Evolutionary conservation across 2,113 vertebrate genomes (phyloP).

Genomic region (Anthoscopus minutus): DNA sequence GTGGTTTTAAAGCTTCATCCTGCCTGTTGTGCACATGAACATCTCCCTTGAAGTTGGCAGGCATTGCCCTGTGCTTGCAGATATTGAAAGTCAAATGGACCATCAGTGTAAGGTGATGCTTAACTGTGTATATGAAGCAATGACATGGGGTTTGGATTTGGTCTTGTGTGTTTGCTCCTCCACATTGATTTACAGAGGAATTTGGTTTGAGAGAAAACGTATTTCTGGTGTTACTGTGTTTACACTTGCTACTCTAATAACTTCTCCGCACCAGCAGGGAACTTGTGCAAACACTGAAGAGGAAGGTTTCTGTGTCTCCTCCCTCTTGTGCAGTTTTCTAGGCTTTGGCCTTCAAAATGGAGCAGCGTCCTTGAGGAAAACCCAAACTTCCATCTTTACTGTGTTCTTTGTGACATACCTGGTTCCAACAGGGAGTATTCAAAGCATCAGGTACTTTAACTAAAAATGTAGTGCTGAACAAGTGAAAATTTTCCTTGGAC

Average conservation of each 20-base stretch:
- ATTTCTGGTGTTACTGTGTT: not conserved
- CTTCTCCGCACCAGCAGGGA: not conserved
- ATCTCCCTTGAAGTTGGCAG: not conserved
- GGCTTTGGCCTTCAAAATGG: not conserved
- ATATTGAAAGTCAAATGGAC: not conserved
- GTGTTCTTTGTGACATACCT: not conserved
- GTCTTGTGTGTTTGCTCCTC: not conserved
- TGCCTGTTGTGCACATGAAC: not conserved
- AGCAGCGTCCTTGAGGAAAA: not conserved
- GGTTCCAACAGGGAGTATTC: not conserved
- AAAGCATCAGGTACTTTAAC: not conserved
- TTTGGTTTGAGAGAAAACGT: not conserved
- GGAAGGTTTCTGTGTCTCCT: not conserved
- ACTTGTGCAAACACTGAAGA: not conserved
- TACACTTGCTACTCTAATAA: not conserved
- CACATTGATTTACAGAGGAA: not conserved
- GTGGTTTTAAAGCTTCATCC: not conserved
- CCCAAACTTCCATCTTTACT: not conserved
- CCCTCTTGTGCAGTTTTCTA: not conserved
- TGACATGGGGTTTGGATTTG: not conserved
- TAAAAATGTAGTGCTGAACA: not conserved
- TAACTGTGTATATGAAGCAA: not conserved
- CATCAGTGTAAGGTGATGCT: not conserved
- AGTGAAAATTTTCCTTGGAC: not conserved
- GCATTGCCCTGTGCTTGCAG: accelerated